phyloP scores from a whole-genome alignment of 1,140 invertebrate genomes.

The Oscheius sp. region DNA sequence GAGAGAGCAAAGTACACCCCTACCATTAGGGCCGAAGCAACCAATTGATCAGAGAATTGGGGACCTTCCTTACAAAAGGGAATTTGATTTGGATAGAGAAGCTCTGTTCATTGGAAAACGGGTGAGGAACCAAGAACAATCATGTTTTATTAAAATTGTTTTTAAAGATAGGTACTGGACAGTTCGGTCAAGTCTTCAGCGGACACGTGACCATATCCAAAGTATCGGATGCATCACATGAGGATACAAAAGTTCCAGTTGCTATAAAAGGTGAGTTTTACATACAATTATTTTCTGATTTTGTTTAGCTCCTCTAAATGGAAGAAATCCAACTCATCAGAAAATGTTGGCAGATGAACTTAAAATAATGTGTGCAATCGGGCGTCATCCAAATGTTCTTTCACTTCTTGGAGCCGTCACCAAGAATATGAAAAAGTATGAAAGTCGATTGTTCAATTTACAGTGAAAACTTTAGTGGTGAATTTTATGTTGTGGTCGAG shows the following conservation, averaged over 20 bases:
- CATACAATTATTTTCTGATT: not conserved
- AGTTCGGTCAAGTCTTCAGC: conserved; percentile 4
- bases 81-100: conserved; percentile 10
- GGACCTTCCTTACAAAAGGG: conserved; percentile 3
- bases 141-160: not conserved
- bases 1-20: not conserved
- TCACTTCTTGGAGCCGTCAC: conserved; percentile 27
- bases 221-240: not conserved
- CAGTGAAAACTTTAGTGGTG: conserved; percentile 20
- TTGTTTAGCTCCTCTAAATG: not conserved
- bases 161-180: conserved; percentile 9
- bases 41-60: not conserved
- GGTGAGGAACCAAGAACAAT: not conserved
- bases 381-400: conserved; percentile 31
- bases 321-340: conserved; percentile 17
- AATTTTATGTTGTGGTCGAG: conserved; percentile 26
- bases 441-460: not conserved
- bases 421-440: conserved; percentile 29
- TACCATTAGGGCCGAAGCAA: not conserved
- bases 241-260: not conserved
- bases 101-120: not conserved
- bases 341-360: conserved; percentile 27
- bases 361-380: conserved; percentile 32
- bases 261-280: conserved; percentile 16
- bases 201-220: not conserved